Evolutionary conservation across 2,888 invertebrate species (phyloP).

Genomic region (Papilio elwesi): DNA sequence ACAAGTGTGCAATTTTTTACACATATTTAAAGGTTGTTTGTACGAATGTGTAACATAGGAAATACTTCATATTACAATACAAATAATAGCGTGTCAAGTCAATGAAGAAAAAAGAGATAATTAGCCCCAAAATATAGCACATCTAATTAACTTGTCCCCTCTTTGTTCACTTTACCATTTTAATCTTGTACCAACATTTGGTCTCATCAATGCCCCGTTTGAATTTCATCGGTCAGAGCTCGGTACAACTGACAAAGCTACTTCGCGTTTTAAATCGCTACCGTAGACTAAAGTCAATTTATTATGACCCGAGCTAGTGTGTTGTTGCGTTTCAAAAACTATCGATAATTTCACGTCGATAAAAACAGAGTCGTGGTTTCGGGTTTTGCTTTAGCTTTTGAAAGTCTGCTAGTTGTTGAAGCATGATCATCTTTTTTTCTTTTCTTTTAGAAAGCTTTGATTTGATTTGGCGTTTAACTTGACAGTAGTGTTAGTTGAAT

Average conservation of each 20-base stretch:
- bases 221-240: slow-evolving; percentile 13
- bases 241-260: slow-evolving; percentile 43
- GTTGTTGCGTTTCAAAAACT: slow-evolving; percentile 40
- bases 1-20: too few relatives aligned
- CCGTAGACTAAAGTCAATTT: slow-evolving; percentile 51
- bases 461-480: too few relatives aligned
- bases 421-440: too few relatives aligned
- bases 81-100: too few relatives aligned
- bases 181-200: slow-evolving; percentile 30
- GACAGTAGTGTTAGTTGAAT: too few relatives aligned
- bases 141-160: slow-evolving; percentile 25
- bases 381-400: not conserved
- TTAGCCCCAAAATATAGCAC: not conserved
- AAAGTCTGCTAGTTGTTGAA: too few relatives aligned
- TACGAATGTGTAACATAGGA: too few relatives aligned
- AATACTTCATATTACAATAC: too few relatives aligned
- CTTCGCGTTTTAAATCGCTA: slow-evolving; percentile 49
- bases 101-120: not conserved
- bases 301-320: slow-evolving; percentile 47
- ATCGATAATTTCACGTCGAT: slow-evolving; percentile 22
- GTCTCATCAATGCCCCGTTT: slow-evolving; percentile 22
- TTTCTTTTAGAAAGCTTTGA: too few relatives aligned
- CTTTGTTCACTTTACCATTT: slow-evolving; percentile 19
- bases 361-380: not conserved
- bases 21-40: too few relatives aligned